phyloP scores from a whole-genome alignment of 2,113 vertebrate genomes.

The Phrynocephalus versicolor region DNA sequence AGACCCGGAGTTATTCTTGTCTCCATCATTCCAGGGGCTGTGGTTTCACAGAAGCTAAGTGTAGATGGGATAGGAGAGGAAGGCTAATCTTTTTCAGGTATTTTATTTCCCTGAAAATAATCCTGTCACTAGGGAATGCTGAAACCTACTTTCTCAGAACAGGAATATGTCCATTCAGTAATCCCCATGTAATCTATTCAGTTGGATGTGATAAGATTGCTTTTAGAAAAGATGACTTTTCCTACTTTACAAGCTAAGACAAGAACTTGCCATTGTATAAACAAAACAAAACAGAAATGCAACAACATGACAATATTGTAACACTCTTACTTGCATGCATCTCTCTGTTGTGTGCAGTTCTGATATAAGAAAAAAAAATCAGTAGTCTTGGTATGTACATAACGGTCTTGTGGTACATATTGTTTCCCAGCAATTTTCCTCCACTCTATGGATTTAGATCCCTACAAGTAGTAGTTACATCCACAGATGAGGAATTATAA shows the following conservation, averaged over 20 bases:
- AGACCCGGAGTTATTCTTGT: conserved; percentile 1
- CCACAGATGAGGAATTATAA: not conserved
- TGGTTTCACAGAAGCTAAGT: conserved; percentile 3
- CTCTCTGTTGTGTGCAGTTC: not conserved
- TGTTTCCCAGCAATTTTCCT: not conserved
- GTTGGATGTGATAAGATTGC: conserved; percentile 22
- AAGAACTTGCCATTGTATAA: not conserved
- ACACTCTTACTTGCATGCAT: not conserved
- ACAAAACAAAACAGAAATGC: not conserved
- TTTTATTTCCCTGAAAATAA: conserved; percentile 24
- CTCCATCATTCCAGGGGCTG: not conserved
- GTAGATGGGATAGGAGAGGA: not conserved
- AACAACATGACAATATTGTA: not conserved
- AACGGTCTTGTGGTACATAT: not conserved
- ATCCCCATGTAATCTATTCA: conserved; percentile 43
- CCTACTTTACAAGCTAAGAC: conserved; percentile 7
- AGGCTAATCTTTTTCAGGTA: not conserved
- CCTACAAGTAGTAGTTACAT: too few relatives aligned
- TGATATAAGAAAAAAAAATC: not conserved
- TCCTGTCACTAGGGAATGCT: conserved; percentile 21
- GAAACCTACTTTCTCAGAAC: conserved; percentile 46
- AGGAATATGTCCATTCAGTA: conserved; percentile 38
- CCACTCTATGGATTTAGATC: not conserved
- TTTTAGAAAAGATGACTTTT: not conserved
- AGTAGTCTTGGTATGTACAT: not conserved